Base-by-base conservation (phyloP, 2,888 invertebrate species). In the Auanema sp. region DNA sequence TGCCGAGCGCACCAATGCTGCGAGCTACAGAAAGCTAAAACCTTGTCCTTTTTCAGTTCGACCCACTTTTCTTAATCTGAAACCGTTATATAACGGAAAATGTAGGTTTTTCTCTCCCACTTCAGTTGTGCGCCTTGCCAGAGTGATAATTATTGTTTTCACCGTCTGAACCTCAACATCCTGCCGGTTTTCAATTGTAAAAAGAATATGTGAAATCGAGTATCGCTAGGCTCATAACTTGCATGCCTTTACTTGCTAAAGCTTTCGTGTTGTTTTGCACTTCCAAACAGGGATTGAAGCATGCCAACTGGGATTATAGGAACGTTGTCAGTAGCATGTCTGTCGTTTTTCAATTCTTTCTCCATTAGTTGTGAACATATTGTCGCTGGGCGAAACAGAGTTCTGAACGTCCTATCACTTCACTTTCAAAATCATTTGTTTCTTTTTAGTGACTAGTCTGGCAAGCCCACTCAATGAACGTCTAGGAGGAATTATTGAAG, bases 51-150 rank as follows among this genome's bases (percentile, higher is more conserved):
- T 84, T 85, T 89, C 93, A 95, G 94, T 94, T 87, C 92, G 95
- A 85, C 95, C 95, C 85, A 95, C 93, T 86, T 95, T 93, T 90
- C 91, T 95, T 88, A 94, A 93, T 90, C 91, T 95, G 89, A 92
- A 91, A 71, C 76, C 77, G 68, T 68, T 68, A 54, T 72, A 71
- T 62, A 72, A 71, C 59, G 77, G 77, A 60, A 76, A 75, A 71
- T 69, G 79, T 77, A 75, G 70, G 78, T 77, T 74, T 68, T 65
- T 41, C 16, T 16, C 33, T 33, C 33, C 33, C n/a, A 52, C 14
- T 12, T 51, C 25, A 18, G 40, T 14, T 16, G 55, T 63, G 49
- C 24, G 41, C 16, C 23, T 23, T 16, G 41, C 55, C n/a, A 18
- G 55, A 21, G 55, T 55, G 40, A 25, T 25, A 11, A 18, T 14